Conservation (phyloP, 53 echinoderm and acorn worm genomes). For the Patiria pectinifera region DNA sequence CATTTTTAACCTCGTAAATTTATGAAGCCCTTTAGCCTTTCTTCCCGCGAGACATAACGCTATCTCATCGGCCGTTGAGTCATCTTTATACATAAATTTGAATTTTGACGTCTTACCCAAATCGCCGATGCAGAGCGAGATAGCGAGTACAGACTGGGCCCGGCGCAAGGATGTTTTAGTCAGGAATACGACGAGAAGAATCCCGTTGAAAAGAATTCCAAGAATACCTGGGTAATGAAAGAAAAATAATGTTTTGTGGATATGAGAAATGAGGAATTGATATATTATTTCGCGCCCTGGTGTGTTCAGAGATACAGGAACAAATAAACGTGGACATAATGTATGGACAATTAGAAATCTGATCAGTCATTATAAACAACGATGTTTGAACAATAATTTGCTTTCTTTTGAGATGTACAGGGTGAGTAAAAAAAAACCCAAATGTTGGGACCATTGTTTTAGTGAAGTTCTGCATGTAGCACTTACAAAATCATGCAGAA, state of each 20-base stretch:
- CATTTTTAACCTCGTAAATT: too few relatives aligned
- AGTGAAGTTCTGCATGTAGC: too few relatives aligned
- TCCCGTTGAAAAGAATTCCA: slow-evolving; percentile 8
- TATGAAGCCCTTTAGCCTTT: too few relatives aligned
- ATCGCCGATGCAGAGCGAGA: slow-evolving; percentile 28
- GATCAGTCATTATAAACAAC: too few relatives aligned
- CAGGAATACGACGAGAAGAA: slow-evolving; percentile 2
- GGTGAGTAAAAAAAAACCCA: too few relatives aligned
- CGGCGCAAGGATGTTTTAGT: neutral
- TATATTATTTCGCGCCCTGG: neutral
- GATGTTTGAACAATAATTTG: too few relatives aligned
- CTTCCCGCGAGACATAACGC: neutral
- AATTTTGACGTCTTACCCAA: neutral
- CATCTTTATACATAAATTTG: neutral
- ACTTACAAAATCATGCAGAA: too few relatives aligned
- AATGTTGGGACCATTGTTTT: too few relatives aligned
- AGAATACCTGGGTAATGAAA: neutral
- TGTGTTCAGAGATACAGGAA: too few relatives aligned
- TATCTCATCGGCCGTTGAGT: neutral
- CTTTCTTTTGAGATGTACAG: too few relatives aligned
- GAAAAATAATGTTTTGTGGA: neutral
- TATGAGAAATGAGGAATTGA: neutral
- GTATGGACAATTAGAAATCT: too few relatives aligned
- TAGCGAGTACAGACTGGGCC: neutral
- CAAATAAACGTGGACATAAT: too few relatives aligned